Percentiles rank a stretch among this genome's conserved stretches.
Evolutionary conservation across 2,888 invertebrate species (phyloP).

Genomic region (Luffia ferchaultella): DNA sequence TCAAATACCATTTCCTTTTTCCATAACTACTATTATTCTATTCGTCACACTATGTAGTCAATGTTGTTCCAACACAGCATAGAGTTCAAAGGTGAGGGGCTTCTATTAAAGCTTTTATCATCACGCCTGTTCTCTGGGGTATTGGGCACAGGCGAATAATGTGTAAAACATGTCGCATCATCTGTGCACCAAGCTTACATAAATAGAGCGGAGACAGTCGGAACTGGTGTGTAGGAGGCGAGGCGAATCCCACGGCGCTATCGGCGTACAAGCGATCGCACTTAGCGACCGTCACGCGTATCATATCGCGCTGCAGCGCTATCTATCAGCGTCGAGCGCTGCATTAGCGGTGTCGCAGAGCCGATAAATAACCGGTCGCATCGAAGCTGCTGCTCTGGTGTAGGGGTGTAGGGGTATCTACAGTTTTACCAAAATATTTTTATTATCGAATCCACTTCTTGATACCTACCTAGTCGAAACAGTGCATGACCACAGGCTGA

Average conservation of each 20-base stretch:
- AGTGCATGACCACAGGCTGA: too few relatives aligned
- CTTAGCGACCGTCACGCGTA: conserved; percentile 52
- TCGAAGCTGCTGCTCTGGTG: conserved; percentile 16
- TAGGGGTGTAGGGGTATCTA: not conserved
- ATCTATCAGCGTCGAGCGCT: conserved; percentile 57
- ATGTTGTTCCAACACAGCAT: too few relatives aligned
- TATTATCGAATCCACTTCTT: too few relatives aligned
- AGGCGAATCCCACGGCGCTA: conserved; percentile 38
- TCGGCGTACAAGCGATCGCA: conserved; percentile 60
- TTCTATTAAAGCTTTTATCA: too few relatives aligned
- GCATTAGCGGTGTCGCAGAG: conserved; percentile 56
- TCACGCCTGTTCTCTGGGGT: too few relatives aligned
- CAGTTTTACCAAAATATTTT: not conserved
- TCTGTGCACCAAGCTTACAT: conserved; percentile 29
- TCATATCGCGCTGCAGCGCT: conserved; percentile 53
- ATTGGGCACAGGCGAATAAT: not conserved
- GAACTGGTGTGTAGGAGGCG: conserved; percentile 25
- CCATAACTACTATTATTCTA: too few relatives aligned
- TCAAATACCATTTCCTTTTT: too few relatives aligned
- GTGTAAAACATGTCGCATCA: not conserved
- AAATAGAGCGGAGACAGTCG: conserved; percentile 10
- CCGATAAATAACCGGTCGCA: conserved; percentile 52
- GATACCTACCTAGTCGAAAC: too few relatives aligned
- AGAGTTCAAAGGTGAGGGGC: too few relatives aligned
- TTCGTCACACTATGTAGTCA: too few relatives aligned